Evolutionary conservation across 92 coral and sea anemone genomes (phyloP), one percentile per base, ranked within the genome.

Genomic region (Porites divaricata): DNA sequence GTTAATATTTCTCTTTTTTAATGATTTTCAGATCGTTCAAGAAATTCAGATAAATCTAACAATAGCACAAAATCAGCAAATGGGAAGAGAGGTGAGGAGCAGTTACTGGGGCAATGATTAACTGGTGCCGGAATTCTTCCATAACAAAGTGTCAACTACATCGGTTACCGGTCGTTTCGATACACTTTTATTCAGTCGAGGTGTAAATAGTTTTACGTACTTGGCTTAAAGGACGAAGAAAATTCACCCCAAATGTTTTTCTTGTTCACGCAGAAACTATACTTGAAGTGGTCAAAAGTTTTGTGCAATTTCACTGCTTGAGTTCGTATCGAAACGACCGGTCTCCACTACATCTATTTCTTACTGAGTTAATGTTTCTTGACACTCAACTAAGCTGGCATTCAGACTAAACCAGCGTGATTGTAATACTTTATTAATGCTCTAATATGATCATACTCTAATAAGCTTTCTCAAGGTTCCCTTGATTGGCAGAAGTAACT

Each of bases 21-120:
- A 21, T 70, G 8, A 22, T 35, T 20, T 48, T 23, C 79, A 82
- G 86, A 82, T 59, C 86, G 86, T 49, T 72, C 72, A 59, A 72
- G 72, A 20, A 51, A 63, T 51, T 20, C 53, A 16, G 86, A 61
- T 45, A 15, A 72, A 8, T 22, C 70, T 19, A 63, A 63, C 12
- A 50, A 52, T 9, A 35, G 22, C 9, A 82, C 65, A 6, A 48
- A 58, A 23, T 58, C 85, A 15, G 57, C 86, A 15, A 72, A 45
- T 48, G 73, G 63, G 70, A 82, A 82, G 63, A 73, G 86, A 56
- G 86, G 86, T 82, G 65, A 72, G 70, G 22, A 7, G 72, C 26
- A 59, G 50, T 61, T 54, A 58, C 58, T n/a, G 52, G 21, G 53
- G 49, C 72, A 54, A 41, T 11, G 19, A 68, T 68, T 25, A 9